These are phyloP conservation scores for Volucella inflata DNA, from an alignment of 2,888 invertebrate genomes.

Conservation along the genomic window DNA sequence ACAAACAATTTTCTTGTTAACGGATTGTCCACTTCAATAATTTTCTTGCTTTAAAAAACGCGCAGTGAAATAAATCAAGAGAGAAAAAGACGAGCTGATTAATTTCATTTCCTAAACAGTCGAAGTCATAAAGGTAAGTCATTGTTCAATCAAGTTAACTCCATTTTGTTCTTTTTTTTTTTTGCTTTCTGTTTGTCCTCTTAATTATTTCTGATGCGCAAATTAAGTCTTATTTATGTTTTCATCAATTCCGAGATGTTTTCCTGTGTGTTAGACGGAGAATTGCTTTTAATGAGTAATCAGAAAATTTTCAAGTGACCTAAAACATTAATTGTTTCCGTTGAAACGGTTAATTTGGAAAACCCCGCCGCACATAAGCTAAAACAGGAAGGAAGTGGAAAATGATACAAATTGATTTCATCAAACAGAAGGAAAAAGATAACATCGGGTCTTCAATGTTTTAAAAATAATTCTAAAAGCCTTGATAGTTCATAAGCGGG, in stretches of 20 bases:
- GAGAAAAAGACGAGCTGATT: too few species aligned
- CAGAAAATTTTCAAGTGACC: conserved; percentile 47
- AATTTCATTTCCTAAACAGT: too few species aligned
- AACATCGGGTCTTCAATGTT: not conserved
- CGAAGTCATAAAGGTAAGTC: too few species aligned
- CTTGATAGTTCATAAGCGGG: not conserved
- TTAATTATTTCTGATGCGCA: conserved; percentile 51
- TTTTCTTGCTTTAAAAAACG: conserved; percentile 39
- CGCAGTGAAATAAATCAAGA: not conserved
- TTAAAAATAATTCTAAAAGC: not conserved
- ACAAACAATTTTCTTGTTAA: conserved; percentile 8
- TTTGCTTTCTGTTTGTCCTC: not conserved
- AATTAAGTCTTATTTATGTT: conserved; percentile 12
- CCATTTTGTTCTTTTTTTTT: conserved; percentile 5
- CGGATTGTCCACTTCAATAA: conserved; percentile 20
- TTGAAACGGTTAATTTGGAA: not conserved
- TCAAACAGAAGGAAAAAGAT: not conserved
- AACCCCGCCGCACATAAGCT: not conserved
- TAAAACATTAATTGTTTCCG: conserved; percentile 28
- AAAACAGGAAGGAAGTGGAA: conserved; percentile 40
- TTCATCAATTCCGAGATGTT: conserved; percentile 13
- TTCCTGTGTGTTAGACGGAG: conserved; percentile 38
- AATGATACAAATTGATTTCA: not conserved
- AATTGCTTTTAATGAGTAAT: conserved; percentile 35
- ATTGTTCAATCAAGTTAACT: not conserved